Conservation (phyloP, 2,888 invertebrate genomes). For the Choristoneura rosaceana region DNA sequence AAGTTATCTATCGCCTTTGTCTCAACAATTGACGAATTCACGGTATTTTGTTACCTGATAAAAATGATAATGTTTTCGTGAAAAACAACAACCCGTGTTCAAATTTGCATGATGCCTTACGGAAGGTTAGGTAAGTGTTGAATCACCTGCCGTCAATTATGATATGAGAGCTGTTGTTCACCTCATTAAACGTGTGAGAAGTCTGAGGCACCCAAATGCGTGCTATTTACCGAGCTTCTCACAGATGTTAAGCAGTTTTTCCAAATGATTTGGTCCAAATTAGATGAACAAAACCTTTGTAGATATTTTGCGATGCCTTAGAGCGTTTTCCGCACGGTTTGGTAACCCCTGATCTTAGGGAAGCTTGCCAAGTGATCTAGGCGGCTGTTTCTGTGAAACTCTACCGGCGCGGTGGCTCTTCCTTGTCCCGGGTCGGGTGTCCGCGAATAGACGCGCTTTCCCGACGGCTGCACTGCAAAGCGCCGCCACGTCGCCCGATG, state of each 20-base stretch:
- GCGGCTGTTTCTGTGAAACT: slow-evolving; percentile 24
- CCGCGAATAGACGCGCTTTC: slow-evolving; percentile 69
- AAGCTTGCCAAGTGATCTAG: slow-evolving; percentile 1
- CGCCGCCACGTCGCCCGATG: slow-evolving; percentile 58
- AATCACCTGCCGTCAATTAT: neutral
- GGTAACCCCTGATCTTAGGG: neutral
- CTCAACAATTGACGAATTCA: slow-evolving; percentile 48
- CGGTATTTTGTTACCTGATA: slow-evolving; percentile 24
- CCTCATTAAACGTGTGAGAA: neutral
- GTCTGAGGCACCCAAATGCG: neutral
- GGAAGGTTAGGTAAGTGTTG: neutral
- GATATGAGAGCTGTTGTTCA: neutral
- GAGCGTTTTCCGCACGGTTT: neutral
- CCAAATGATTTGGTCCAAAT: too few species aligned
- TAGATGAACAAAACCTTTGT: neutral
- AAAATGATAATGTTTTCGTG: slow-evolving; percentile 11
- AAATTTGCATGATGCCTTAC: neutral
- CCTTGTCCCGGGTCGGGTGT: slow-evolving; percentile 60
- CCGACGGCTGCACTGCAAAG: slow-evolving; percentile 71
- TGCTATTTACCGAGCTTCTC: too few species aligned
- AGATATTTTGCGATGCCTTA: neutral
- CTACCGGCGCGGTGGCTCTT: slow-evolving; percentile 14
- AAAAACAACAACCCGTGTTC: slow-evolving; percentile 6
- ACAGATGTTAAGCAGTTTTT: too few species aligned
- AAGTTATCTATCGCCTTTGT: slow-evolving; percentile 71